Evolutionary conservation across 1,140 invertebrate species (phyloP).

Genomic region (Musca domestica): DNA sequence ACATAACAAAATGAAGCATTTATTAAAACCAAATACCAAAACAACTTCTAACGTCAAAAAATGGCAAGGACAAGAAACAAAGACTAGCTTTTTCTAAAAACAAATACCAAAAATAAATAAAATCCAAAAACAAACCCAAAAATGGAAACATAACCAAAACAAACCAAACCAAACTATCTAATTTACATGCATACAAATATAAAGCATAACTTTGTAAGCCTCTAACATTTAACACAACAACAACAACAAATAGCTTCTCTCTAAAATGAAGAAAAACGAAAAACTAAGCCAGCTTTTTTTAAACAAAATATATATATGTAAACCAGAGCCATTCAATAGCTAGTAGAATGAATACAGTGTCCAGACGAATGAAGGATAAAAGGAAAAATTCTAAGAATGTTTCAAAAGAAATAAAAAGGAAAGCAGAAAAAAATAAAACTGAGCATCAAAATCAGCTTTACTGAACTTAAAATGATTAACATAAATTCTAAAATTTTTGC

Average conservation of each 20-base stretch:
- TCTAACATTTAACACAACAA: background rate
- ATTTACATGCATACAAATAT: background rate
- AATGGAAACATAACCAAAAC: no score
- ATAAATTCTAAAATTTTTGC: constrained; percentile 22
- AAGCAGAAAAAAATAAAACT: background rate
- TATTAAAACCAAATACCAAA: constrained; percentile 10
- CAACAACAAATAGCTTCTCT: no score
- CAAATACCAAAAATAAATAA: background rate
- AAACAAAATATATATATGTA: no score
- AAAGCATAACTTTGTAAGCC: background rate
- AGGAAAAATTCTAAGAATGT: no score
- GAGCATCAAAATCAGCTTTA: constrained; percentile 21
- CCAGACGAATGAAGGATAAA: no score
- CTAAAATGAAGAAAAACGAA: no score
- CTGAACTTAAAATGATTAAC: constrained; percentile 22
- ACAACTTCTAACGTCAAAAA: background rate
- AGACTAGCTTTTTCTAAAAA: constrained; percentile 16
- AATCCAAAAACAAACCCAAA: background rate
- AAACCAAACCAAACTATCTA: background rate
- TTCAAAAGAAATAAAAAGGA: background rate
- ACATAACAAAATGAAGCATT: constrained; percentile 23
- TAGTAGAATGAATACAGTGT: no score
- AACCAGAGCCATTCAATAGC: no score
- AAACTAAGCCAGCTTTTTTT: no score
- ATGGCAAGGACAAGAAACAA: background rate